These are phyloP conservation scores for Tholera decimalis DNA, from an alignment of 2,888 invertebrate species.

Conservation along the genomic window DNA sequence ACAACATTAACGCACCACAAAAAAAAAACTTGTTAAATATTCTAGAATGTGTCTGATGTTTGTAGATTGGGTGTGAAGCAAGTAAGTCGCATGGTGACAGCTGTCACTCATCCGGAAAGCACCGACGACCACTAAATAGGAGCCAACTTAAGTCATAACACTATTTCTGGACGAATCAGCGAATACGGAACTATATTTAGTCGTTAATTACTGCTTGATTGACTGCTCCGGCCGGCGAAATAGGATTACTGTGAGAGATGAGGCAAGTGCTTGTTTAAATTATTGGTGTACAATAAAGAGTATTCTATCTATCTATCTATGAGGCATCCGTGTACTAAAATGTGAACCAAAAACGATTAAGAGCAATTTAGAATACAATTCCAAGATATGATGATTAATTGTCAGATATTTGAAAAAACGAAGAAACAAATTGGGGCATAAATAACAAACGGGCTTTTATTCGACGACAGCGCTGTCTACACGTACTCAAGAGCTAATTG, in stretches of 20 bases:
- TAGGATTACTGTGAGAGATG: slow-evolving; percentile 3
- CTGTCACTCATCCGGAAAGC: slow-evolving; percentile 70
- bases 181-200: slow-evolving; percentile 34
- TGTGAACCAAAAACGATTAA: slow-evolving; percentile 9
- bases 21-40: slow-evolving; percentile 49
- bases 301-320: too few relatives aligned
- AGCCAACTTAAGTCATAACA: slow-evolving; percentile 53
- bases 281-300: too few relatives aligned
- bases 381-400: slow-evolving; percentile 29
- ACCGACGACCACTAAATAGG: slow-evolving; percentile 69
- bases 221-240: slow-evolving; percentile 30
- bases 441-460: slow-evolving; percentile 56
- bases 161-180: slow-evolving; percentile 58
- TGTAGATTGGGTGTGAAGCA: slow-evolving; percentile 80
- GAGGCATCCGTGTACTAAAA: slow-evolving; percentile 13
- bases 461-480: slow-evolving; percentile 68
- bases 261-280: too few relatives aligned
- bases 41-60: slow-evolving; percentile 70
- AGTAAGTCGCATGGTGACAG: slow-evolving; percentile 73
- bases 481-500: slow-evolving; percentile 54
- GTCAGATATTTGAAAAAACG: slow-evolving; percentile 17
- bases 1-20: slow-evolving; percentile 35
- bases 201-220: slow-evolving; percentile 55
- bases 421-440: slow-evolving; percentile 9
- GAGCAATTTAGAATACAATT: slow-evolving; percentile 12